Conservation (phyloP, 2,113 vertebrate genomes). For the Penelope pileata region DNA sequence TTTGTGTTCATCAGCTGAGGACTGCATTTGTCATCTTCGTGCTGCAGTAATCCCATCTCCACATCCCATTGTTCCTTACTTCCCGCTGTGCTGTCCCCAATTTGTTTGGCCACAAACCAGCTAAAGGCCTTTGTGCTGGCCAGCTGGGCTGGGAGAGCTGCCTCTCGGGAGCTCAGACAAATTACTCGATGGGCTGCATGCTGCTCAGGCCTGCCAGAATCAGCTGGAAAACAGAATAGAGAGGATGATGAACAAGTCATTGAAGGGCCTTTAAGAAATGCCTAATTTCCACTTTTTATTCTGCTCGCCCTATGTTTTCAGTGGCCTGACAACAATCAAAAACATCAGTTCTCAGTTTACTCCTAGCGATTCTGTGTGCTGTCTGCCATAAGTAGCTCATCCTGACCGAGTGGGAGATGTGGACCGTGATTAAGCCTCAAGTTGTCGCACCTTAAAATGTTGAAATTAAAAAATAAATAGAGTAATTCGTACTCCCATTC, state of each 20-base stretch:
- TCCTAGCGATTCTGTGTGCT: background rate
- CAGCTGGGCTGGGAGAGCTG: background rate
- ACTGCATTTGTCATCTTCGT: background rate
- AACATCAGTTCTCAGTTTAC: background rate
- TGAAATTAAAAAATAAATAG: constrained; percentile 11
- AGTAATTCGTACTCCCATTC: background rate
- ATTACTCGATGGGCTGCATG: background rate
- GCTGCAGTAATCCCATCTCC: background rate
- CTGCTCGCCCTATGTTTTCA: fast-evolving
- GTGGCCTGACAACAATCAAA: background rate
- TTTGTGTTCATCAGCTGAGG: background rate
- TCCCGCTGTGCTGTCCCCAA: background rate
- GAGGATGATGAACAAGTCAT: background rate
- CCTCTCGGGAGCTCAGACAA: background rate
- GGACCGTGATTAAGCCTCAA: background rate
- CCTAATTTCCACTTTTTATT: background rate
- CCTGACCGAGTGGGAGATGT: background rate
- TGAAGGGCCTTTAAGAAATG: background rate
- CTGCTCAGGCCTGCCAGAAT: constrained; percentile 13
- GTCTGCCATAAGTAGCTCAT: background rate
- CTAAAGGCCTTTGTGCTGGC: background rate
- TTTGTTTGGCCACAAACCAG: background rate
- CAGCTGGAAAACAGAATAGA: background rate
- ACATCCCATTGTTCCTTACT: background rate
- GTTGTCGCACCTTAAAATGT: background rate